Evolutionary conservation across 2,888 invertebrate genomes (phyloP), one percentile per base, ranked within the genome.

Genomic region (Epistrophe grossulariae): DNA sequence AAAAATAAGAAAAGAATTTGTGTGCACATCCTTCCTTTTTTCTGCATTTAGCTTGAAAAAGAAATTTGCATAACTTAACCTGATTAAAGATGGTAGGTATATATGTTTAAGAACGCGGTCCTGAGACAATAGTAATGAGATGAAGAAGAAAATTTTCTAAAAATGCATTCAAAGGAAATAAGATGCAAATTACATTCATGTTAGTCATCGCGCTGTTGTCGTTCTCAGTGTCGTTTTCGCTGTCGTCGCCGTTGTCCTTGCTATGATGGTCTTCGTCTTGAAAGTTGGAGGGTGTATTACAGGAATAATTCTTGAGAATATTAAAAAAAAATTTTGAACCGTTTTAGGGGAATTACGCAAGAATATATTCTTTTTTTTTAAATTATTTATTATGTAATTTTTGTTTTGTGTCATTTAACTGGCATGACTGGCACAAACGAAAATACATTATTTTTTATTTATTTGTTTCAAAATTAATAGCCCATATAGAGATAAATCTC

Each of bases 101-200:
- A 40, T 11, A 35, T 4, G 10, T 19, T 43, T 17, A n/a, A 45
- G 48, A 57, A 35, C 13, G 28, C 13, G 8, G 17, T 50, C 19
- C 11, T 40, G 48, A 31, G 60, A 52, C 70, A 31, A 68, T 40
- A 19, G 48, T 48, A 15, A 43, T 5, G n/a, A 50, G 52, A 52
- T 24, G 52, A 35, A 7, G 45, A 38, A 57, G 52, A 8, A 19
- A 15, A 45, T 45, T 72, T 71, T 71, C 57, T 70, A 45, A 74
- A 87, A 24, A 77, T 83, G 79, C 79, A 83, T 40, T 68, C 62
- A 71, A 68, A 76, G 79, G 79, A 83, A 87, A 87, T 87, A 52
- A 83, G 82, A 87, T 87, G 87, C 83, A 87, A 87, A 87, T 87
- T 72, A 79, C 71, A 76, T 87, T 82, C 82, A 19, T 43, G 35